These are phyloP conservation scores for Cheilosia impressa DNA, from an alignment of 2,888 invertebrate species.

Conservation along the genomic window DNA sequence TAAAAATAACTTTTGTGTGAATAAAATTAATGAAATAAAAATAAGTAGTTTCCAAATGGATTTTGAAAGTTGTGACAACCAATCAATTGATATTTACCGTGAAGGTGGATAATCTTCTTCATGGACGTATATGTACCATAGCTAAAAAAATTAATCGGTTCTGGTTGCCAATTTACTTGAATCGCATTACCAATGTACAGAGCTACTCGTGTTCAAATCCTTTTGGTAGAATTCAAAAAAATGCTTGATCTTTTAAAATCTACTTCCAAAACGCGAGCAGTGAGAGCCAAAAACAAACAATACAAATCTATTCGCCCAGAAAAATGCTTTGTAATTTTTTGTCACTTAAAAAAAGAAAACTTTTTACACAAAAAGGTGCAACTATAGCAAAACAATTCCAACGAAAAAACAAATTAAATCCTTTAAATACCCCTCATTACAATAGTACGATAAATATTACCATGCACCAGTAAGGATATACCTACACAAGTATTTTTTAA, in stretches of 20 bases:
- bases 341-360: background rate
- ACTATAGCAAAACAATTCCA: conserved; percentile 36
- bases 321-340: conserved; percentile 4
- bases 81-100: background rate
- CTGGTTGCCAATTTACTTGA: too few relatives aligned
- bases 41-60: background rate
- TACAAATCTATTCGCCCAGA: background rate
- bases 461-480: conserved; percentile 37
- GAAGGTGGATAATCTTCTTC: background rate
- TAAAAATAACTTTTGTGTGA: too few relatives aligned
- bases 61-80: background rate
- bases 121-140: too few relatives aligned
- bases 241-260: conserved; percentile 1
- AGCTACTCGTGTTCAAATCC: background rate
- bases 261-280: conserved; percentile 30
- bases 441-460: conserved; percentile 22
- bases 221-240: background rate
- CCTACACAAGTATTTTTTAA: background rate
- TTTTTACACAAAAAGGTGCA: conserved; percentile 47
- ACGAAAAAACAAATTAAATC: conserved; percentile 1
- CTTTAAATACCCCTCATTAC: conserved; percentile 16
- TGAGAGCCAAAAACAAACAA: conserved; percentile 32
- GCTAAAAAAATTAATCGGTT: too few relatives aligned
- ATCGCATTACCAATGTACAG: background rate
- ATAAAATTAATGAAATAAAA: too few relatives aligned